Evolutionary conservation across 2,797 vertebrate genomes (phyloP).

Genomic region (Rhodeus uyekii): DNA sequence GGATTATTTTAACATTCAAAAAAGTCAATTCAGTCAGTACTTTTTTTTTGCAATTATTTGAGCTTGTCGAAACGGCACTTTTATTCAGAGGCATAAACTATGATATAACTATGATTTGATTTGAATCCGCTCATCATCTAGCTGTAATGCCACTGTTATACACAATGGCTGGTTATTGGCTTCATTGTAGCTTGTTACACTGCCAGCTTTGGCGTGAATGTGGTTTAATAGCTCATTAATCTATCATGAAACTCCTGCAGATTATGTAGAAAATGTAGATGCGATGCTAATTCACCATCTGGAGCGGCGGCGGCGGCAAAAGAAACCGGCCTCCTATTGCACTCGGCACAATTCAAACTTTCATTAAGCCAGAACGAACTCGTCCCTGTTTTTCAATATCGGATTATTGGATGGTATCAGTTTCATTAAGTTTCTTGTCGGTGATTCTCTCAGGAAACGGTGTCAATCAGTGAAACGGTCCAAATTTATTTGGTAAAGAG

Average conservation of each 20-base stretch:
- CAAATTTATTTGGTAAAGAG: constrained; percentile 57
- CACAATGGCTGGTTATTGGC: constrained; percentile 4
- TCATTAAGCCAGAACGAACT: constrained; percentile 54
- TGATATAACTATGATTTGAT: neutral
- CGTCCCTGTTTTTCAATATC: constrained; percentile 54
- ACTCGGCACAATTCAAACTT: constrained; percentile 48
- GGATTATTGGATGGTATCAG: constrained; percentile 58
- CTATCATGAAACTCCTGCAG: constrained; percentile 53
- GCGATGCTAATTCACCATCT: constrained; percentile 59
- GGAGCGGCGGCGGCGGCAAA: constrained; percentile 44
- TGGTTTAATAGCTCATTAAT: constrained; percentile 57
- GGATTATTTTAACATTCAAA: neutral
- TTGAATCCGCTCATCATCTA: neutral
- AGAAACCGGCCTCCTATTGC: constrained; percentile 40
- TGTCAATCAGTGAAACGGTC: constrained; percentile 58
- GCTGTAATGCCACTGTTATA: neutral
- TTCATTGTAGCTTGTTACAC: constrained; percentile 4
- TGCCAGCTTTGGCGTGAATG: neutral
- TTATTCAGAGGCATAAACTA: neutral
- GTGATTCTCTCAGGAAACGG: constrained; percentile 55
- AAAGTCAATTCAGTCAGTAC: neutral
- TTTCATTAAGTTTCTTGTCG: constrained; percentile 57
- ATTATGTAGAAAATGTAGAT: constrained; percentile 60
- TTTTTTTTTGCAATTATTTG: neutral
- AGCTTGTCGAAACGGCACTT: neutral